Evolutionary conservation across 2,888 invertebrate genomes (phyloP).

Genomic region (Pyralis farinalis): DNA sequence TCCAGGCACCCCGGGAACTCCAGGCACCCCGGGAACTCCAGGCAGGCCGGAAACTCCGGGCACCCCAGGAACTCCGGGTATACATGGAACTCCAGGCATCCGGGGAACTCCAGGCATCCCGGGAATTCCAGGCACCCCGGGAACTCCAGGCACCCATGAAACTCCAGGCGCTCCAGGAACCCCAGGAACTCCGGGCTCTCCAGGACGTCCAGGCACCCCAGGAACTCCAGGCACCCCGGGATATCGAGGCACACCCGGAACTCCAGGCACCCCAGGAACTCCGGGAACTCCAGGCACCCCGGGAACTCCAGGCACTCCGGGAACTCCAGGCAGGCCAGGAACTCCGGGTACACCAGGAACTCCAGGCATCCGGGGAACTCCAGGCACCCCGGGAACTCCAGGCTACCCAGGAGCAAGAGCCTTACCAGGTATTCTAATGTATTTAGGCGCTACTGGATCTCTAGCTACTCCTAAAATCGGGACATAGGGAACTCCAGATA

Average conservation of each 20-base stretch:
- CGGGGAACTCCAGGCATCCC: constrained; percentile 20
- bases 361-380: too few relatives aligned
- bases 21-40: constrained; percentile 5
- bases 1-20: constrained; percentile 3
- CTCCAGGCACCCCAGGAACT: constrained; percentile 8
- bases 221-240: constrained; percentile 12
- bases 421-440: constrained; percentile 2
- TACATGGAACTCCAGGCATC: constrained; percentile 1
- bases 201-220: constrained; percentile 18
- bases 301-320: background rate
- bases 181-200: constrained; percentile 14
- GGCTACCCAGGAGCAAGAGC: background rate
- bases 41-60: constrained; percentile 1
- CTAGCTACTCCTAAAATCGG: background rate
- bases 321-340: constrained; percentile 3
- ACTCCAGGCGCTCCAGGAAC: constrained; percentile 3
- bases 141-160: constrained; percentile 3
- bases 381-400: background rate
- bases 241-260: constrained; percentile 5
- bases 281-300: constrained; percentile 1
- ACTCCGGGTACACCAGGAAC: constrained; percentile 11
- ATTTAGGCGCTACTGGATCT: constrained; percentile 1
- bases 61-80: constrained; percentile 1
- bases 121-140: constrained; percentile 12
- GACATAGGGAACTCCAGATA: too few relatives aligned